phyloP scores from a whole-genome alignment of 2,888 invertebrate species.

The Orgyia antiqua region DNA sequence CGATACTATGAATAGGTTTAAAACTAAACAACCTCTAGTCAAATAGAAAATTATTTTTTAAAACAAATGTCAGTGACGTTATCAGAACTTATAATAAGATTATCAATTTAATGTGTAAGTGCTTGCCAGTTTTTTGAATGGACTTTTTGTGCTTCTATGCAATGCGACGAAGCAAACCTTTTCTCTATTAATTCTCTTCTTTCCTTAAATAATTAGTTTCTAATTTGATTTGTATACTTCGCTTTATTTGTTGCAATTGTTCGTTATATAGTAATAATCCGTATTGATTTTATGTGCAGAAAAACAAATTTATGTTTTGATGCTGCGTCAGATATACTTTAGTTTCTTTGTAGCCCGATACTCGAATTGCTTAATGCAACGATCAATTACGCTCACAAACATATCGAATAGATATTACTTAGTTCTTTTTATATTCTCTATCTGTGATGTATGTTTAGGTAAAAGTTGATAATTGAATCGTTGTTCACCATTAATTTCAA shows the following conservation, averaged over 20 bases:
- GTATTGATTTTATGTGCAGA: conserved; percentile 46
- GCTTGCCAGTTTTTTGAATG: conserved; percentile 65
- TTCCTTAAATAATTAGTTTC: conserved; percentile 41
- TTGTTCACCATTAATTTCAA: conserved; percentile 50
- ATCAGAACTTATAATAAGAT: conserved; percentile 73
- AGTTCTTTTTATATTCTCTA: conserved; percentile 59
- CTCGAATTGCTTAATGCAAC: conserved; percentile 5
- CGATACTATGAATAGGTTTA: conserved; percentile 31
- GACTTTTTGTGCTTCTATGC: conserved; percentile 42
- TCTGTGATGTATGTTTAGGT: conserved; percentile 77
- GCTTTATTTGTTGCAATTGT: conserved; percentile 41
- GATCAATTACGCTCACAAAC: conserved; percentile 11
- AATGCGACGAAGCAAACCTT: conserved; percentile 30
- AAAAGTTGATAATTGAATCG: conserved; percentile 68
- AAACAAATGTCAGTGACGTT: conserved; percentile 70
- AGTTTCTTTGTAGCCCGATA: conserved; percentile 24
- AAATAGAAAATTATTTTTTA: conserved; percentile 47
- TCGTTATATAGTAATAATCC: conserved; percentile 32
- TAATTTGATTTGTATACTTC: conserved; percentile 46
- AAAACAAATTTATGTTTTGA: conserved; percentile 63
- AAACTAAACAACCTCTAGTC: conserved; percentile 56
- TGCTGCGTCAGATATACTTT: conserved; percentile 38
- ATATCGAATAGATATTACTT: conserved; percentile 31
- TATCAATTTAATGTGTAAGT: conserved; percentile 63
- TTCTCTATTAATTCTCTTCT: conserved; percentile 38